Evolutionary conservation across 2,113 vertebrate genomes (phyloP).

Genomic region (Notechis scutatus): DNA sequence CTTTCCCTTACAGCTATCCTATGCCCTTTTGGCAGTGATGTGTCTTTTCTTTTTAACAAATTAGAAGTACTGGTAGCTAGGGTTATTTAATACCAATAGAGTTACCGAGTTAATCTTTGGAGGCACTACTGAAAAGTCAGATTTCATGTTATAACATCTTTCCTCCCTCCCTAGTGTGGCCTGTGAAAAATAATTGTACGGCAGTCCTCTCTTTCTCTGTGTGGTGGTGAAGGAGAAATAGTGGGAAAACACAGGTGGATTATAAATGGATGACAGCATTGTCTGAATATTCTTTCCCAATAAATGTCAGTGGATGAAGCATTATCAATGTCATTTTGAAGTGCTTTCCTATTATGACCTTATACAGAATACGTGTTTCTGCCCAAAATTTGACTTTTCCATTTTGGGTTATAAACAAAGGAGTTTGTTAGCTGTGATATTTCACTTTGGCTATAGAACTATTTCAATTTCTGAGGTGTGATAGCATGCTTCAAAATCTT

Average conservation of each 20-base stretch:
- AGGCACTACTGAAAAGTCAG: neutral
- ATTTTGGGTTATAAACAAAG: neutral
- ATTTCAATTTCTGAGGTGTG: rapidly evolving
- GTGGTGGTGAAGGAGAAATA: neutral
- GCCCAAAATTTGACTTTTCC: neutral
- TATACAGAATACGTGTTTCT: neutral
- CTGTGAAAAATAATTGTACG: neutral
- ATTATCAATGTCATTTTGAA: neutral
- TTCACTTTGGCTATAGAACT: neutral
- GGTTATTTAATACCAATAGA: neutral
- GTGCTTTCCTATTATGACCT: neutral
- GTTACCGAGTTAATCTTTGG: neutral
- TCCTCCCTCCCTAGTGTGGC: neutral
- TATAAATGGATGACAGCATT: neutral
- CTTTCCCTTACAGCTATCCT: neutral
- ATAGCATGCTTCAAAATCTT: neutral
- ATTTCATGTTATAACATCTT: neutral
- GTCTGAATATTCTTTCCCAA: neutral
- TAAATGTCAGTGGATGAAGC: neutral
- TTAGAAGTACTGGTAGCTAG: neutral
- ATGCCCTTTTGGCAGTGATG: neutral
- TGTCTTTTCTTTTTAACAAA: neutral
- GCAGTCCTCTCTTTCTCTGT: neutral
- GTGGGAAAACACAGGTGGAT: neutral
- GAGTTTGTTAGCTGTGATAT: neutral